phyloP scores from a whole-genome alignment of 2,888 invertebrate genomes.

The Epirrita christyi region DNA sequence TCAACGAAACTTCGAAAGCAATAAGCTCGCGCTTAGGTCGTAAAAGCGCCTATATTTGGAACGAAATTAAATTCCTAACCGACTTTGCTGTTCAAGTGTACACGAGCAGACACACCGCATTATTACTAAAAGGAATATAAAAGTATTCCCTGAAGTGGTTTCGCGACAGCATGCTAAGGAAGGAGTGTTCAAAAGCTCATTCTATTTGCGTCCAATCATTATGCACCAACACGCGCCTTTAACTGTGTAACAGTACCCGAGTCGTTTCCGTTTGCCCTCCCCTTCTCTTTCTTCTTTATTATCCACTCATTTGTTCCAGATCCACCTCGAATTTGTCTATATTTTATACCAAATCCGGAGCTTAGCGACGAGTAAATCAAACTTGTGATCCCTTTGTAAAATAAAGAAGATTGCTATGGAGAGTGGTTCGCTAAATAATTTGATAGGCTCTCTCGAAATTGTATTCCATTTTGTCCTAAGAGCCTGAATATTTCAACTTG shows the following conservation, averaged over 20 bases:
- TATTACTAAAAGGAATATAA: slow-evolving; percentile 61
- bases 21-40: slow-evolving; percentile 33
- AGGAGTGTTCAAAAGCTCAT: slow-evolving; percentile 63
- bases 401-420: slow-evolving; percentile 34
- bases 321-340: slow-evolving; percentile 55
- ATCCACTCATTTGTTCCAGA: slow-evolving; percentile 63
- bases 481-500: slow-evolving; percentile 30
- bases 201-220: slow-evolving; percentile 79
- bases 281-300: slow-evolving; percentile 61
- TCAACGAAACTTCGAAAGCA: slow-evolving; percentile 31
- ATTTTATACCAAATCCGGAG: slow-evolving; percentile 43
- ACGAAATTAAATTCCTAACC: slow-evolving; percentile 42
- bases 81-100: slow-evolving; percentile 46
- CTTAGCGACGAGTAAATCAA: slow-evolving; percentile 47
- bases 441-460: slow-evolving; percentile 36
- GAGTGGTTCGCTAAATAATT: slow-evolving; percentile 37
- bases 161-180: slow-evolving; percentile 71
- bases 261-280: slow-evolving; percentile 74
- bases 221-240: slow-evolving; percentile 78
- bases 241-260: slow-evolving; percentile 78
- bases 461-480: slow-evolving; percentile 35
- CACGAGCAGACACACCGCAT: slow-evolving; percentile 43
- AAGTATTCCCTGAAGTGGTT: slow-evolving; percentile 70
- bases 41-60: slow-evolving; percentile 41
- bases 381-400: slow-evolving; percentile 33